Evolutionary conservation across 2,888 invertebrate genomes (phyloP).

Genomic region (Scaptodrosophila latifasciaeformis): DNA sequence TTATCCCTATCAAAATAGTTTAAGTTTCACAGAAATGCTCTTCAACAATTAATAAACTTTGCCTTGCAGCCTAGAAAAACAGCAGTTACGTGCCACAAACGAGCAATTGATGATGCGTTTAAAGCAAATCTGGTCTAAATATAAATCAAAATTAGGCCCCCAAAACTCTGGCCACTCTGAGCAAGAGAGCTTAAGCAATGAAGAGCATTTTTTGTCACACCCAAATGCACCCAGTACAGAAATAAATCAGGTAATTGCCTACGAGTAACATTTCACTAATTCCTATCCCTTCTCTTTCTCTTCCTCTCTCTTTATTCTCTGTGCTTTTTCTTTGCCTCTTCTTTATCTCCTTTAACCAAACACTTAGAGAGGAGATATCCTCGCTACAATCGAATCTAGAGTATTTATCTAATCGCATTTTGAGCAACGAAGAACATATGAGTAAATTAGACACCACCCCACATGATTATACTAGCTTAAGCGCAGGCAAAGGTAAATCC

Average conservation of each 20-base stretch:
- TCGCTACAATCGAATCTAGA: constrained; percentile 75
- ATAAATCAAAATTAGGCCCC: constrained; percentile 60
- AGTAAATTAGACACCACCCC: constrained; percentile 71
- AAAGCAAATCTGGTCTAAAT: constrained; percentile 73
- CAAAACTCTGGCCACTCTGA: constrained; percentile 20
- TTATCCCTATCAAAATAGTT: neutral
- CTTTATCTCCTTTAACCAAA: constrained; percentile 4
- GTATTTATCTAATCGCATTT: constrained; percentile 74
- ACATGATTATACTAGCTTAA: constrained; percentile 70
- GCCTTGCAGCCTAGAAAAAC: constrained; percentile 67
- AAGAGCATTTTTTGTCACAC: constrained; percentile 58
- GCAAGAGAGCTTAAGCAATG: constrained; percentile 27
- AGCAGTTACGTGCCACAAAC: constrained; percentile 71
- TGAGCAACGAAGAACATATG: constrained; percentile 74
- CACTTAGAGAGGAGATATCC: constrained; percentile 74
- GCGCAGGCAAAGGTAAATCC: constrained; percentile 71
- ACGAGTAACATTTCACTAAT: constrained; percentile 27
- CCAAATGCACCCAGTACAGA: constrained; percentile 20
- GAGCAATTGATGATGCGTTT: constrained; percentile 74
- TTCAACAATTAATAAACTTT: constrained; percentile 8
- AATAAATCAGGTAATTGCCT: neutral
- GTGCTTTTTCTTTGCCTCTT: constrained; percentile 16
- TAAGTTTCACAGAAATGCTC: constrained; percentile 25
- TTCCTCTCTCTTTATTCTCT: constrained; percentile 17
- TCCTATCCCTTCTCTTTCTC: constrained; percentile 20